Evolutionary conservation across 2,113 vertebrate species (phyloP), one percentile per base, ranked within the genome.

Genomic region (Pluvialis apricaria): DNA sequence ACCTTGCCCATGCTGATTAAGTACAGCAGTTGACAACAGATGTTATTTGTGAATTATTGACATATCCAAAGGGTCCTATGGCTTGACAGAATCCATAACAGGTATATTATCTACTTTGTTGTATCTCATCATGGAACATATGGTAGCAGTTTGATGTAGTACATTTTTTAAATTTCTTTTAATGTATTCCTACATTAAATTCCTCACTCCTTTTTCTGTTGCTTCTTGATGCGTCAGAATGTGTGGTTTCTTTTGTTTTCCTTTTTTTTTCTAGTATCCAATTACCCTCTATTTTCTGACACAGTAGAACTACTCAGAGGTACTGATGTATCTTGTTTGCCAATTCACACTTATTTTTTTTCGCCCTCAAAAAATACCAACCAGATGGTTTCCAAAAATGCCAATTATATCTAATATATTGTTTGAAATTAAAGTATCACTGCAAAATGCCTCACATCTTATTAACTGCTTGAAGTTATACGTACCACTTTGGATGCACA

Each of bases 1-100:
- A 31, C 82, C 85, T 42, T 82, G 71, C 51, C 78, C 75, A 6
- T 54, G 71, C 87, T 94, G 91, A 88, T 94, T 62, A 89, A 87
- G 36, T 82, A 70, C 86, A 96, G 82, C 89, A 95, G 90, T 38
- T 97, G 89, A 94, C 81, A 95, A 77, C 94, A 96, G 92, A 86
- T 90, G 90, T 70, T 94, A 92, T 82, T 87, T 94, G 75, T 95
- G 95, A 96, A 97, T 96, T 97, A 95, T 45, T 95, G 93, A 90
- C 91, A 92, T 26, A 92, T 90, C 62, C 82, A 93, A 95, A 91
- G 89, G 68, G 89, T 77, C 75, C 94, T 47, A 45, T 47, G 81
- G 94, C 78, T 95, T 95, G 83, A 92, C 66, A 91, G 83, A 80
- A 87, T 61, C 3, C 0, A 0, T 51, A 82, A 85, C 51, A 87